A percentile compares a stretch with the other conserved stretches of the same genome.
phyloP scores from a whole-genome alignment of 2,797 vertebrate genomes.

The Poecilia wingei region DNA sequence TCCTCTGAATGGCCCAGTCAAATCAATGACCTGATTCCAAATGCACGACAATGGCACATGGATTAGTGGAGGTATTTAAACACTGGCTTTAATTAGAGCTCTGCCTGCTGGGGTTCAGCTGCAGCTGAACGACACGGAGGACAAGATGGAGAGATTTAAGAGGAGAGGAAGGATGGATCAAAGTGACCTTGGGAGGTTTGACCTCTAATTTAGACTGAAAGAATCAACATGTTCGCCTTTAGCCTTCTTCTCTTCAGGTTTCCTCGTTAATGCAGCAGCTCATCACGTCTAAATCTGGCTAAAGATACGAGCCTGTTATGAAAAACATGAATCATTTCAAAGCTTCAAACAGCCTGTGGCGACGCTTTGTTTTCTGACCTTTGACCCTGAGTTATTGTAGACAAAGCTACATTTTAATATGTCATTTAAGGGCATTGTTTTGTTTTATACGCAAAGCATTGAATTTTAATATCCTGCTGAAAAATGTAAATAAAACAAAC shows the following conservation, averaged over 20 bases:
- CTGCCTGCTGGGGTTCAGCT: slow-evolving; percentile 26
- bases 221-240: slow-evolving; percentile 48
- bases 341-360: neutral
- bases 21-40: slow-evolving; percentile 71
- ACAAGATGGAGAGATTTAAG: slow-evolving; percentile 18
- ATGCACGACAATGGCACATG: slow-evolving; percentile 72
- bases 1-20: slow-evolving; percentile 62
- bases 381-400: neutral
- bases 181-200: slow-evolving; percentile 76
- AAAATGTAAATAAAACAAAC: too few relatives aligned
- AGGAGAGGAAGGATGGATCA: slow-evolving; percentile 47
- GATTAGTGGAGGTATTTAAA: slow-evolving; percentile 80
- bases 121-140: slow-evolving; percentile 23
- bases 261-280: slow-evolving; percentile 46
- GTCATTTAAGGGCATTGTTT: neutral
- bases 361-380: neutral
- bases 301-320: neutral
- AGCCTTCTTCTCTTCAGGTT: slow-evolving; percentile 41
- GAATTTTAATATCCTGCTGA: neutral
- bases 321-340: neutral
- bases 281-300: slow-evolving; percentile 8
- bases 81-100: slow-evolving; percentile 76
- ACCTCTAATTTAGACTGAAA: slow-evolving; percentile 64
- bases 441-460: neutral
- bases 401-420: neutral